Conservation (phyloP, 2,113 vertebrate genomes). For the Hyaena hyaena region DNA sequence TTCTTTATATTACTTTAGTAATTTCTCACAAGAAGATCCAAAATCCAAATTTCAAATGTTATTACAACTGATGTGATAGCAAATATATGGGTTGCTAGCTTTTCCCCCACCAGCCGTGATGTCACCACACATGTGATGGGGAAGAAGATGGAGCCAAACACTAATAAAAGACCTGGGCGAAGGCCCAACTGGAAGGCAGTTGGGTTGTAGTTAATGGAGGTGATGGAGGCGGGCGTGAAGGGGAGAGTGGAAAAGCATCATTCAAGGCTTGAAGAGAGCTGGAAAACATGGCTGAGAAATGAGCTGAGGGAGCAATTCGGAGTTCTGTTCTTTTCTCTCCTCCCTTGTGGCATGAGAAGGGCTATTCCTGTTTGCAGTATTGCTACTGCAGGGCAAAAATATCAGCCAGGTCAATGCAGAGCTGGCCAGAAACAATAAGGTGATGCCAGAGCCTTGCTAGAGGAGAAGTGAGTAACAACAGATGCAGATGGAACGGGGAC, state of each 20-base stretch:
- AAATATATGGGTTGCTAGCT: background rate
- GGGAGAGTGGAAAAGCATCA: background rate
- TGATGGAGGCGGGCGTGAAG: rapidly evolving
- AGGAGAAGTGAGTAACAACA: background rate
- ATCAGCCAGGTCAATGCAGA: background rate
- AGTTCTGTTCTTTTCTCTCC: background rate
- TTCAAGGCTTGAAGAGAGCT: background rate
- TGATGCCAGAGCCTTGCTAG: background rate
- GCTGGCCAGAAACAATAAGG: background rate
- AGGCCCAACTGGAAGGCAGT: background rate
- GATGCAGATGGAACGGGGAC: background rate
- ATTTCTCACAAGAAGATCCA: conserved; percentile 13
- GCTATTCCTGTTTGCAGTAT: background rate
- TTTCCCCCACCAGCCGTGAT: background rate
- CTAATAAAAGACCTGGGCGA: background rate
- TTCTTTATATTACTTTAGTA: background rate
- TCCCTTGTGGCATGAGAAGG: background rate
- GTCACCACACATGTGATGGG: background rate
- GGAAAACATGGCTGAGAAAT: background rate
- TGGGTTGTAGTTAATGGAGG: background rate
- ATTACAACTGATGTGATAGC: background rate
- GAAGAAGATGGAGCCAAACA: background rate
- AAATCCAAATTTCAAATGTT: background rate
- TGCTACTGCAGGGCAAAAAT: background rate
- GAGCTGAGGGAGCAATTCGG: background rate